Percentiles rank a stretch among this genome's conserved stretches.
Conservation (phyloP, 1,140 invertebrate species). For the Drosophila jambulina region DNA sequence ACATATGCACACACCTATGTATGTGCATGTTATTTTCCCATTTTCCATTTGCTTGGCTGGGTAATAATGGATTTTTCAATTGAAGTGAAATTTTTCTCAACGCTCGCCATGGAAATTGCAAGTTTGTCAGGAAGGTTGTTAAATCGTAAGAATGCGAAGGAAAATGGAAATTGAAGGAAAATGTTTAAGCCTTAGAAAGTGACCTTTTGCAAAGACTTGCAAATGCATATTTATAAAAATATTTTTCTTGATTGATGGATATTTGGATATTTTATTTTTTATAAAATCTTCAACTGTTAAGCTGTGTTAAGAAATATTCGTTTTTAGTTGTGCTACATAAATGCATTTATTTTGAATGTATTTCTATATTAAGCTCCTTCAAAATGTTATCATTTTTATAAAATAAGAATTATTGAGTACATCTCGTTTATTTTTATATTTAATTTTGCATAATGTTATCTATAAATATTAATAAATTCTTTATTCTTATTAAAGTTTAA, state of each 20-base stretch:
- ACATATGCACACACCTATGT: neutral
- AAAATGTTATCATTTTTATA: neutral
- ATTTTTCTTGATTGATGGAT: constrained; percentile 17
- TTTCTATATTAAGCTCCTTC: neutral
- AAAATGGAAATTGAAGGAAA: constrained; percentile 1
- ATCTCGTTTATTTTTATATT: too few species aligned
- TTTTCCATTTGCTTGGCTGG: constrained; percentile 42
- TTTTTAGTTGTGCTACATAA: neutral
- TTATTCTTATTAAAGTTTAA: too few species aligned
- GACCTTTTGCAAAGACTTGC: neutral
- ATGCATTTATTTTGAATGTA: neutral
- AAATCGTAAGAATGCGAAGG: constrained; percentile 1
- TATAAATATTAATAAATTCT: too few species aligned
- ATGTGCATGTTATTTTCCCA: constrained; percentile 16
- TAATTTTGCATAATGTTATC: too few species aligned
- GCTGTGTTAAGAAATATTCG: neutral
- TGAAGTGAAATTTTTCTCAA: constrained; percentile 26
- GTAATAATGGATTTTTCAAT: constrained; percentile 50
- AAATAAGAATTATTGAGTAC: neutral
- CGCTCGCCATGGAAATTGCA: constrained; percentile 8
- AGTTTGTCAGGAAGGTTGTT: constrained; percentile 19
- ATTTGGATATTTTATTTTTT: neutral
- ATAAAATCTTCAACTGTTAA: neutral
- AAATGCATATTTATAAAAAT: constrained; percentile 15
- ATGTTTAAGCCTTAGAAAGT: constrained; percentile 8